Conservation (phyloP, 2,113 vertebrate species). For the Myxocyprinus asiaticus region DNA sequence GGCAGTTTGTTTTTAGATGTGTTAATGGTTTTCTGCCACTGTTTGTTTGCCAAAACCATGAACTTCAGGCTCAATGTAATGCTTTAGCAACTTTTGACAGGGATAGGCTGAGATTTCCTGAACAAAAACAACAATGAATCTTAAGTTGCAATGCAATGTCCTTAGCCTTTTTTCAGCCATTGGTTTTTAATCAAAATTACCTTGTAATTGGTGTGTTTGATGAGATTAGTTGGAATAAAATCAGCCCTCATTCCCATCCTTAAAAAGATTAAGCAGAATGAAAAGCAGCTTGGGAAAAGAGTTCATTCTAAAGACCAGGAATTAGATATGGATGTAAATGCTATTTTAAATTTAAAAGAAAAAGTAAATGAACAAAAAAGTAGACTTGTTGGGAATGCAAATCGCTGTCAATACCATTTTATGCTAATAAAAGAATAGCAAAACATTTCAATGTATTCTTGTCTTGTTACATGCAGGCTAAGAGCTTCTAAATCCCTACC, state of each 20-base stretch:
- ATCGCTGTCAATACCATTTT: slow-evolving; percentile 83
- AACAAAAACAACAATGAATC: slow-evolving; percentile 46
- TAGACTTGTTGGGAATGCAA: slow-evolving; percentile 84
- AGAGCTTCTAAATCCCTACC: slow-evolving; percentile 96
- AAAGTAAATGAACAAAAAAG: slow-evolving; percentile 53
- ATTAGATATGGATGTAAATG: slow-evolving; percentile 62
- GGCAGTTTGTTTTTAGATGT: slow-evolving; percentile 78
- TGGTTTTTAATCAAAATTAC: slow-evolving; percentile 71
- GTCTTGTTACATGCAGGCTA: slow-evolving; percentile 89
- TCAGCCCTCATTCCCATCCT: slow-evolving; percentile 54
- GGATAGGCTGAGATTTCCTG: slow-evolving; percentile 35
- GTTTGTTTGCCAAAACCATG: slow-evolving; percentile 30
- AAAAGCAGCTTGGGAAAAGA: slow-evolving; percentile 58
- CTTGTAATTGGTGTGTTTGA: slow-evolving; percentile 71
- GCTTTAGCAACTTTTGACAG: slow-evolving; percentile 39
- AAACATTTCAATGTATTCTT: slow-evolving; percentile 97
- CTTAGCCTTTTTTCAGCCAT: slow-evolving; percentile 60
- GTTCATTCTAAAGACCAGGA: slow-evolving; percentile 60
- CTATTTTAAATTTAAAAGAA: slow-evolving; percentile 55
- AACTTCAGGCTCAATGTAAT: slow-evolving; percentile 6
- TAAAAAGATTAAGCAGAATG: slow-evolving; percentile 68
- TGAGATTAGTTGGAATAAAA: slow-evolving; percentile 71
- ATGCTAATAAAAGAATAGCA: slow-evolving; percentile 86
- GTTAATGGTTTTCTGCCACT: slow-evolving; percentile 23
- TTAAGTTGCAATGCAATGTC: slow-evolving; percentile 47